These are phyloP conservation scores for Aphodius granarius DNA, from an alignment of 2,888 invertebrate genomes.

Conservation along the genomic window DNA sequence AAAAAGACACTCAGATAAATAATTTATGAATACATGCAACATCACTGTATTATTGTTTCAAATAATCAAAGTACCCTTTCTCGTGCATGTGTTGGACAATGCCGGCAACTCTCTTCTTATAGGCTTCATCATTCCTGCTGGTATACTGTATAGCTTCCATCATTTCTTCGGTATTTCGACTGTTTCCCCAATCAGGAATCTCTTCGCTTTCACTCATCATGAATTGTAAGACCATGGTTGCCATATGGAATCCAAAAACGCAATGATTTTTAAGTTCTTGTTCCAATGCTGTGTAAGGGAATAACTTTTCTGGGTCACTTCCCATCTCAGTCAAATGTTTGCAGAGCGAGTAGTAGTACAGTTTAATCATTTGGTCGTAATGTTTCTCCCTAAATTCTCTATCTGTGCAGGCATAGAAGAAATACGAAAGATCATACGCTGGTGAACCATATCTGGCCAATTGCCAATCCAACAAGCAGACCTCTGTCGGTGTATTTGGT, in stretches of 20 bases:
- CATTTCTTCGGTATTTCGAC: slow-evolving; percentile 2
- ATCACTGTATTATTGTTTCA: not conserved
- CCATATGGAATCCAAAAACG: slow-evolving; percentile 35
- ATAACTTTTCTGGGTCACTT: slow-evolving; percentile 37
- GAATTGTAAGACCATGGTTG: slow-evolving; percentile 35
- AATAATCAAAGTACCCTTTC: slow-evolving; percentile 18
- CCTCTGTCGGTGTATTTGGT: slow-evolving; percentile 24
- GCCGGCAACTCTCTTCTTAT: slow-evolving; percentile 7
- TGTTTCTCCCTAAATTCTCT: slow-evolving; percentile 39
- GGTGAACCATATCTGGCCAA: slow-evolving; percentile 36
- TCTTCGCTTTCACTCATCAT: slow-evolving; percentile 39
- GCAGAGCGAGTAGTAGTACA: slow-evolving; percentile 42
- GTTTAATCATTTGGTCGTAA: slow-evolving; percentile 40
- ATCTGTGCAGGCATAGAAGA: slow-evolving; percentile 43
- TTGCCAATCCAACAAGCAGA: slow-evolving; percentile 42
- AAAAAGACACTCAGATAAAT: too few species aligned
- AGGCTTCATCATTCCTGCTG: slow-evolving; percentile 6
- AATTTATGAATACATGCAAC: too few species aligned
- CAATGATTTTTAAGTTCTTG: slow-evolving; percentile 39
- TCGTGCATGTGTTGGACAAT: slow-evolving; percentile 1
- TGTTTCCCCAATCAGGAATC: slow-evolving; percentile 34
- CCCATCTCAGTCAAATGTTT: slow-evolving; percentile 35
- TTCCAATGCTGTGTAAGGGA: slow-evolving; percentile 38
- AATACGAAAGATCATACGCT: slow-evolving; percentile 43
- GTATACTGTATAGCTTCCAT: slow-evolving; percentile 5